phyloP scores from a whole-genome alignment of 2,113 vertebrate species.

The Rhinogobius similis region DNA sequence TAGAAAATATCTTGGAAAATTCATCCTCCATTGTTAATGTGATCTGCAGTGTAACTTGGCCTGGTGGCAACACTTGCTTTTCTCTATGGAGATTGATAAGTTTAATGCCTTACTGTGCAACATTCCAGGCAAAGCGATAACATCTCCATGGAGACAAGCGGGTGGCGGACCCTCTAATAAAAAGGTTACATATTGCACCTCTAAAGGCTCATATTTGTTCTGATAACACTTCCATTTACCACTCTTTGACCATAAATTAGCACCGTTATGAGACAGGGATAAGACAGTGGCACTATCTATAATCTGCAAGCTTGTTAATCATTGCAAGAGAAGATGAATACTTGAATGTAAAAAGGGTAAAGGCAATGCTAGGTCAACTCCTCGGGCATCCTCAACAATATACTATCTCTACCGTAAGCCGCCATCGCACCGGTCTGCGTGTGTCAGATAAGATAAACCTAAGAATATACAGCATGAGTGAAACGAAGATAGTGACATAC shows the following conservation, averaged over 20 bases:
- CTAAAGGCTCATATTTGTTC: too few species aligned
- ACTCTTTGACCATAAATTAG: background rate
- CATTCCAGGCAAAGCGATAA: too few species aligned
- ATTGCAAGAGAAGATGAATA: background rate
- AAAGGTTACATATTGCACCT: too few species aligned
- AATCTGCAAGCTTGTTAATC: background rate
- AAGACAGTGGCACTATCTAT: background rate
- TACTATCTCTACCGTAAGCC: conserved; percentile 18
- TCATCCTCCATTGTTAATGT: too few species aligned
- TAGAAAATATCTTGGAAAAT: too few species aligned
- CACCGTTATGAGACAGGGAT: background rate
- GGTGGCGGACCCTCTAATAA: too few species aligned
- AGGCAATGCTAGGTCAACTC: conserved; percentile 18
- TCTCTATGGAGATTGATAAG: too few species aligned
- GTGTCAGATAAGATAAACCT: conserved; percentile 56
- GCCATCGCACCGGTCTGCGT: conserved; percentile 35
- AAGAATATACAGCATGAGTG: conserved; percentile 42
- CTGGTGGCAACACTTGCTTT: too few species aligned
- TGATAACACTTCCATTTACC: too few species aligned
- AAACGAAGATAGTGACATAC: conserved; percentile 42
- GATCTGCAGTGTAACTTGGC: too few species aligned
- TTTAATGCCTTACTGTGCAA: too few species aligned
- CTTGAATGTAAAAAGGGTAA: conserved; percentile 9
- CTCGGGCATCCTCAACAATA: conserved; percentile 30
- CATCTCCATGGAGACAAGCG: too few species aligned